Evolutionary conservation across 1,140 invertebrate species (phyloP).

Genomic region (Procambarus virginalis): DNA sequence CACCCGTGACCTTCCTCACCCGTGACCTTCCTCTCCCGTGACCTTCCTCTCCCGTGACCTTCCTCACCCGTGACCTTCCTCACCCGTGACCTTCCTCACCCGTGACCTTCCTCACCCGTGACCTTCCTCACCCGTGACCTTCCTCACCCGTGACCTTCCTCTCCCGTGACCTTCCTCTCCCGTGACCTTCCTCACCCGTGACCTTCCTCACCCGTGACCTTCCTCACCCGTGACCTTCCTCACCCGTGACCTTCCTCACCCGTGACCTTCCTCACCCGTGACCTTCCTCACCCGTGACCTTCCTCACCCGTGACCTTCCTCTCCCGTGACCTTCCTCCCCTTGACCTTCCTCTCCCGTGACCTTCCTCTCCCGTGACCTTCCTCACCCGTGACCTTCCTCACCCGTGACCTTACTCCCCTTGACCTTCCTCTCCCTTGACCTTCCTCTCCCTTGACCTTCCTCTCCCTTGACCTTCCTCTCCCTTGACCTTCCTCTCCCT

Average conservation of each 20-base stretch:
- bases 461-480: conserved; percentile 21
- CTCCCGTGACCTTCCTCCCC: no score
- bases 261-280: conserved; percentile 11
- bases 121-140: conserved; percentile 10
- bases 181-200: conserved; percentile 1
- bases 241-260: conserved; percentile 8
- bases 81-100: conserved; percentile 8
- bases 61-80: conserved; percentile 14
- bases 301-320: conserved; percentile 11
- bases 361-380: no score
- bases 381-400: conserved; percentile 16
- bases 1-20: conserved; percentile 16
- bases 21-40: conserved; percentile 1
- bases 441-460: no score
- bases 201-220: conserved; percentile 12
- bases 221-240: conserved; percentile 14
- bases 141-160: conserved; percentile 11
- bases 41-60: conserved; percentile 15
- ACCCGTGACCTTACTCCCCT: conserved; percentile 6
- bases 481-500: conserved; percentile 14
- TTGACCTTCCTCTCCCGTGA: conserved; percentile 14
- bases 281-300: conserved; percentile 10
- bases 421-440: conserved; percentile 13
- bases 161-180: conserved; percentile 18
- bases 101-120: conserved; percentile 11